Evolutionary conservation across 2,113 vertebrate species (phyloP).

Genomic region (Etheostoma cragini): DNA sequence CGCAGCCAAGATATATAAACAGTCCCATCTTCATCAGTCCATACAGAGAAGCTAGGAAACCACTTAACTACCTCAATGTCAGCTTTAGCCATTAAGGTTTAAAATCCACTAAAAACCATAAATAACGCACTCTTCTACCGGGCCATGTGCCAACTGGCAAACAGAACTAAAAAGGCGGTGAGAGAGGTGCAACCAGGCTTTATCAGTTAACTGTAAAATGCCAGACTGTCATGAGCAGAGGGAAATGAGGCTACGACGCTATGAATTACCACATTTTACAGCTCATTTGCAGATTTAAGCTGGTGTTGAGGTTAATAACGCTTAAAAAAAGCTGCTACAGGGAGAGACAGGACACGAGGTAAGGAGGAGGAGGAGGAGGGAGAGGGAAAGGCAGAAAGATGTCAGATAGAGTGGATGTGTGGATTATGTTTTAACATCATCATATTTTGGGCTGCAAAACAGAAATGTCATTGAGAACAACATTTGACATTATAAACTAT

Average conservation of each 20-base stretch:
- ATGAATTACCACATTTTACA: slow-evolving; percentile 62
- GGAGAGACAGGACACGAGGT: neutral
- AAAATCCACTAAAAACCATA: slow-evolving; percentile 56
- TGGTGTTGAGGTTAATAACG: slow-evolving; percentile 36
- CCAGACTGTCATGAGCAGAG: slow-evolving; percentile 11
- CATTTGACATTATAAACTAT: neutral
- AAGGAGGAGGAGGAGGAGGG: neutral
- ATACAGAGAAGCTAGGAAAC: slow-evolving; percentile 65
- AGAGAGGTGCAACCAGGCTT: slow-evolving; percentile 24
- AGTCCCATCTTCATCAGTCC: slow-evolving; percentile 54
- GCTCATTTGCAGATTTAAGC: slow-evolving; percentile 63
- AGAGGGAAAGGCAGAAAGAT: neutral
- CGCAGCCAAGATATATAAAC: slow-evolving; percentile 56
- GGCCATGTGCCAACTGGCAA: slow-evolving; percentile 32
- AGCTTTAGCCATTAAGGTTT: slow-evolving; percentile 64
- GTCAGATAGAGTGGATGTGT: neutral
- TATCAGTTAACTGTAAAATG: slow-evolving; percentile 49
- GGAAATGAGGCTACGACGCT: slow-evolving; percentile 27
- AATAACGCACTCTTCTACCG: slow-evolving; percentile 37
- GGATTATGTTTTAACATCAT: neutral
- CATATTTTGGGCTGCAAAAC: neutral
- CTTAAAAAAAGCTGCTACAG: slow-evolving; percentile 18
- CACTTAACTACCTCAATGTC: slow-evolving; percentile 49
- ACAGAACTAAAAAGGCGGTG: slow-evolving; percentile 22
- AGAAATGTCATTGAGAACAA: neutral